These are phyloP conservation scores for Plebejus argus DNA, from an alignment of 2,888 invertebrate species.

Conservation along the genomic window DNA sequence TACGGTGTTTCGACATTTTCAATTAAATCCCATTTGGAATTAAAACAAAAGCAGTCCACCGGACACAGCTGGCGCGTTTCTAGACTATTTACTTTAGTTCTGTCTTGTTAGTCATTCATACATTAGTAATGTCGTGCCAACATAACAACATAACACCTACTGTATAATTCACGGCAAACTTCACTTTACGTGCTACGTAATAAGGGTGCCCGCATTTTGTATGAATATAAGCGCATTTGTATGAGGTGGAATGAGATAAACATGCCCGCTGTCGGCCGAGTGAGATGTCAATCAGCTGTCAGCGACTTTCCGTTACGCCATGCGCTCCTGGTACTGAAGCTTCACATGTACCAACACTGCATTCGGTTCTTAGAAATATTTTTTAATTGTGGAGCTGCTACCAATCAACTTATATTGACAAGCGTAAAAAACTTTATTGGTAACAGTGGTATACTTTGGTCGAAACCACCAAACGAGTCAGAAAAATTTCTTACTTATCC, in stretches of 20 bases:
- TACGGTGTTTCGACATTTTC: slow-evolving; percentile 61
- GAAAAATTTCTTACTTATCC: too few species aligned
- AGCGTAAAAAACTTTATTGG: too few species aligned
- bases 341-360: slow-evolving; percentile 61
- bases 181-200: slow-evolving; percentile 18
- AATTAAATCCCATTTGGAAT: slow-evolving; percentile 78
- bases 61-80: slow-evolving; percentile 77
- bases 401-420: background rate
- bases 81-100: slow-evolving; percentile 77
- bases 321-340: slow-evolving; percentile 69
- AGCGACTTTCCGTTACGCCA: slow-evolving; percentile 70
- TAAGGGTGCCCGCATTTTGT: slow-evolving; percentile 33
- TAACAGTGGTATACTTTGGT: too few species aligned
- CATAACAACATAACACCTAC: slow-evolving; percentile 36
- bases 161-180: slow-evolving; percentile 42
- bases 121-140: slow-evolving; percentile 70
- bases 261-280: slow-evolving; percentile 71
- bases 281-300: slow-evolving; percentile 80
- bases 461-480: too few species aligned
- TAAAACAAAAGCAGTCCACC: slow-evolving; percentile 74
- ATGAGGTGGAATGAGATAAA: slow-evolving; percentile 68
- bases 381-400: background rate
- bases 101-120: slow-evolving; percentile 79
- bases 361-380: slow-evolving; percentile 27
- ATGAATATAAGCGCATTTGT: slow-evolving; percentile 36